Base-by-base conservation (phyloP, 1,140 invertebrate species). In the Maconellicoccus hirsutus region DNA sequence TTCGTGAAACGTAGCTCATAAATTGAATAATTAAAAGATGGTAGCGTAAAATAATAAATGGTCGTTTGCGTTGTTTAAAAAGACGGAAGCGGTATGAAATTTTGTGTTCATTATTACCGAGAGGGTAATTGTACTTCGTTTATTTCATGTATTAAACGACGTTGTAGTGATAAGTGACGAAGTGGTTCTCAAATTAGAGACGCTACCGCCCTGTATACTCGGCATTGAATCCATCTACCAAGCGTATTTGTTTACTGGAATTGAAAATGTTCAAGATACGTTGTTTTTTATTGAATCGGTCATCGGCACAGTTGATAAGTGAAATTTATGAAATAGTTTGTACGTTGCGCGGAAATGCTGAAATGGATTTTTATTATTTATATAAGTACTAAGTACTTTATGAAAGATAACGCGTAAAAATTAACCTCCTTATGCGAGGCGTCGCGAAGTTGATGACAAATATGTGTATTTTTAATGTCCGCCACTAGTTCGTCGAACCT, bases 401-500 rank as follows among this genome's bases (percentile, higher is more conserved):
- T 12, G 29, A 33, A 12, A 33, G 3, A 33, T 33, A 33, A 33
- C 6, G 42, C 42, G 42, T 52, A 52, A 52, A 52, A 52, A 52
- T 52, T 52, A 52, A 52, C 42, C 42, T 52, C 42, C 4, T 33
- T 33, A 6, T 52, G 6, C 6, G 42, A 16, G 6, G 42, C n/a
- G 42, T 52, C n/a, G n/a, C n/a, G n/a, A 52, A 14, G 42, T 3
- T 16, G 42, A 52, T 52, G 42, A 52, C 42, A 52, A 52, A 52
- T 52, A 19, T 19, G 42, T 52, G 42, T 52, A 52, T 52, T 52
- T 52, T 52, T 52, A 14, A 52, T 19, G 42, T 52, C 42, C n/a
- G 42, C n/a, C 6, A 52, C n/a, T 52, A 52, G 42, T 52, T 52
- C 42, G 42, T 52, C 42, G 42, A 52, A 52, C 42, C 42, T 52